A percentile compares a stretch with the other conserved stretches of the same genome.
phyloP scores from a whole-genome alignment of 2,797 vertebrate species.

The Tolypeutes matacus region DNA sequence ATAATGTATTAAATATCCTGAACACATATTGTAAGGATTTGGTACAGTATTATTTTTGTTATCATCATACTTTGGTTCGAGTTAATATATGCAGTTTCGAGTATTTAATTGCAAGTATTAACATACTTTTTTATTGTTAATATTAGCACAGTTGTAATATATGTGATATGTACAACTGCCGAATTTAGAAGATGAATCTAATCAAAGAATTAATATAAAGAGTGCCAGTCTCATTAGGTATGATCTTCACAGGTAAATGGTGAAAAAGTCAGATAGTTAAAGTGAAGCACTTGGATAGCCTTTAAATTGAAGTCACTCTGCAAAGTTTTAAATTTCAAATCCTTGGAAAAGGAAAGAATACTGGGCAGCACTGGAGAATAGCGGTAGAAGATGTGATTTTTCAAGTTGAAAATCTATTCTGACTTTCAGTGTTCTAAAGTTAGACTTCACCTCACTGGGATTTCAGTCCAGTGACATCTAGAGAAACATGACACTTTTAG shows the following conservation, averaged over 20 bases:
- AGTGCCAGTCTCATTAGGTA: not conserved
- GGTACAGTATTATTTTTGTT: not conserved
- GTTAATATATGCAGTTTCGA: not conserved
- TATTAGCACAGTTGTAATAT: not conserved
- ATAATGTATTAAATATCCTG: not conserved
- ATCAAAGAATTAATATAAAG: not conserved
- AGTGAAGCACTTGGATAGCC: not conserved
- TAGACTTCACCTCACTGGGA: not conserved
- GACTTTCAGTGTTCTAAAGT: not conserved
- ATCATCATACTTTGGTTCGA: not conserved
- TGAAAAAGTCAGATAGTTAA: conserved; percentile 13
- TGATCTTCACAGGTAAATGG: not conserved
- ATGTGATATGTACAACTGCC: not conserved
- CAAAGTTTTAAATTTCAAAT: conserved; percentile 10
- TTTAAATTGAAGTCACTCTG: conserved; percentile 56
- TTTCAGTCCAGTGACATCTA: conserved; percentile 34
- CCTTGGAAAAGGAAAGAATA: not conserved
- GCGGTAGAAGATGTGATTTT: not conserved
- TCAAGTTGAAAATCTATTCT: conserved; percentile 47
- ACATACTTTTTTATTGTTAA: not conserved
- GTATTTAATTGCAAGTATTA: conserved; percentile 4
- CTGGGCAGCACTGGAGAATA: not conserved
- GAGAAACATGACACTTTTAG: not conserved
- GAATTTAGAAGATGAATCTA: not conserved
- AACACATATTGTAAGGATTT: not conserved